Conservation (phyloP, 2,888 invertebrate genomes). For the Seira musarum region DNA sequence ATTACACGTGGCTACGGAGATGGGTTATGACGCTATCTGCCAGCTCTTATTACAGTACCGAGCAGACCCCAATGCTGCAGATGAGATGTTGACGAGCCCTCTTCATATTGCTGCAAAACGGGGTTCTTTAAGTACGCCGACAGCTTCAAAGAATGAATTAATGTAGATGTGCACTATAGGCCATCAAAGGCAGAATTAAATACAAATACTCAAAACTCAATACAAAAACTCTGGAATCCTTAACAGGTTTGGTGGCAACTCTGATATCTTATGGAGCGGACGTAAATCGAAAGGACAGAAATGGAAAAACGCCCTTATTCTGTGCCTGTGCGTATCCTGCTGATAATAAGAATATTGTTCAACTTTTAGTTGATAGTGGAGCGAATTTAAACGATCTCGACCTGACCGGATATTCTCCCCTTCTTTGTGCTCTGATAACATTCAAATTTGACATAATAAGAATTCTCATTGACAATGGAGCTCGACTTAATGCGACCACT, state of each 20-base stretch:
- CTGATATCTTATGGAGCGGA: constrained; percentile 64
- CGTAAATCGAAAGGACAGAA: constrained; percentile 62
- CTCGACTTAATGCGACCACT: constrained; percentile 57
- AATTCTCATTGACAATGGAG: constrained; percentile 58
- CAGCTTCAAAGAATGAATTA: background rate
- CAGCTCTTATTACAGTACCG: constrained; percentile 60
- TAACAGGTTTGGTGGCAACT: constrained; percentile 40
- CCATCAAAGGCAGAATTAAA: no score
- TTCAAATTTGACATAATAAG: constrained; percentile 63
- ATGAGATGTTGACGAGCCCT: constrained; percentile 61
- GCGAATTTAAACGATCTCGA: constrained; percentile 64
- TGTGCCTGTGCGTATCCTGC: constrained; percentile 62
- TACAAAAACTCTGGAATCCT: no score
- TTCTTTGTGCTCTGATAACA: constrained; percentile 62
- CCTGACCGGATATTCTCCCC: constrained; percentile 61
- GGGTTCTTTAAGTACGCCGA: constrained; percentile 55
- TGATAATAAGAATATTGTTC: constrained; percentile 58
- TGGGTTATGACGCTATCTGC: constrained; percentile 65
- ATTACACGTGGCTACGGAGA: constrained; percentile 65
- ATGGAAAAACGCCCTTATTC: constrained; percentile 62
- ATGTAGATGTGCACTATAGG: background rate
- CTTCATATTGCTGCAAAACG: constrained; percentile 65
- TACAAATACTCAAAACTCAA: constrained; percentile 9
- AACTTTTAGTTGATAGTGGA: constrained; percentile 63
- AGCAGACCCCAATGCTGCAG: constrained; percentile 67